Evolutionary conservation across 92 coral and sea anemone species (phyloP), one percentile per base, ranked within the genome.

Genomic region (Epizoanthus ramosus): DNA sequence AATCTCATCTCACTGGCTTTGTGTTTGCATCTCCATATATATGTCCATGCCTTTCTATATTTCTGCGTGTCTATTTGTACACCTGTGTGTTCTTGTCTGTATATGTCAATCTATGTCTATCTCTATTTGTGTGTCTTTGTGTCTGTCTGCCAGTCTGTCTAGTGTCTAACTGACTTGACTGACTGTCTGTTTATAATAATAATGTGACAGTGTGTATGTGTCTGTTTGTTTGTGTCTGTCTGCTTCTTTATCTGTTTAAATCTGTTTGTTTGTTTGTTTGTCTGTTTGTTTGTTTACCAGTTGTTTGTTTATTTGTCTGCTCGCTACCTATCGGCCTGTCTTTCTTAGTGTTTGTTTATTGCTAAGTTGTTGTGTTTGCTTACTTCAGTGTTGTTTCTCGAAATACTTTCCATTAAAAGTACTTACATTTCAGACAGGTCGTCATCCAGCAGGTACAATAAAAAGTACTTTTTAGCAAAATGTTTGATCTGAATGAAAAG

Each of bases 371-470:
- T 50, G n/a, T n/a, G n/a, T n/a, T 50, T 50, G 54, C 54, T 37
- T 37, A 1, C 43, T 37, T 28, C 31, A 28, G 31, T 3, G 43
- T 50, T 50, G 15, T 50, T 50, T 50, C 54, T 12, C 2, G 54
- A 16, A 50, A 12, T 50, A 50, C 54, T 50, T 10, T 50, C 13
- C 15, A 35, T 54, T 28, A 74, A 1, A 53, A 58, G 5, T 15
- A 77, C 97, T 90, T 80, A 93, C 97, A 93, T 93, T 63, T 93
- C 92, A 12, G 54, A 45, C 63, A 91, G 67, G 22, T 93, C 94
- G 17, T 93, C 83, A 17, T 84, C 80, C 60, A 73, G 43, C 24
- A 93, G 22, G 71, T 85, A 90, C 25, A 93, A 87, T 68, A 85
- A 73, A 75, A 83, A 90, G 76, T 90, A 83, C 50, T 79, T 74